These are phyloP conservation scores for Pristionchus arcanus DNA, from an alignment of 2,888 invertebrate genomes.

Conservation along the genomic window DNA sequence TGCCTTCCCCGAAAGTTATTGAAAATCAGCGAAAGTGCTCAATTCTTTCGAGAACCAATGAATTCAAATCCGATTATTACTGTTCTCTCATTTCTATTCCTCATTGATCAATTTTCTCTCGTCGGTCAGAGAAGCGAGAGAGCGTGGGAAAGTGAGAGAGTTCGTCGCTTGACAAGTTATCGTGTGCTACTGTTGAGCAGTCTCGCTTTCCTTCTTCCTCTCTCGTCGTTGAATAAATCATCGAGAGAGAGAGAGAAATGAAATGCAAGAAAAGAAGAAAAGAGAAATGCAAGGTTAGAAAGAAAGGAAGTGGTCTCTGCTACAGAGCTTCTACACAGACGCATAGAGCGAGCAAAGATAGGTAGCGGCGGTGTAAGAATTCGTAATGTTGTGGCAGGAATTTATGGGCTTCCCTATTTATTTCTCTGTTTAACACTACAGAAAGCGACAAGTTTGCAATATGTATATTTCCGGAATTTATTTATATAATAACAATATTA, in stretches of 20 bases:
- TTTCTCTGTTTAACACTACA: too few species aligned
- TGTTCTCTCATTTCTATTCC: not conserved
- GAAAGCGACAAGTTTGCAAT: not conserved
- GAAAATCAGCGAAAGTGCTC: too few species aligned
- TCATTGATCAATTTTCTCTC: not conserved
- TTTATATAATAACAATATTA: not conserved
- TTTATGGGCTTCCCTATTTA: not conserved
- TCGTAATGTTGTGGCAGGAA: not conserved
- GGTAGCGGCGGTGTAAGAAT: too few species aligned
- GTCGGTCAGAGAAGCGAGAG: too few species aligned
- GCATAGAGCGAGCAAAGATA: too few species aligned
- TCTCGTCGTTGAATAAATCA: not conserved
- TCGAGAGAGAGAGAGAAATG: not conserved
- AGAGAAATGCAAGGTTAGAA: too few species aligned
- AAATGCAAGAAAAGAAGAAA: too few species aligned
- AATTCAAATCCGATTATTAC: not conserved
- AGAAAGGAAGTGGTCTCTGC: too few species aligned
- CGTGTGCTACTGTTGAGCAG: not conserved
- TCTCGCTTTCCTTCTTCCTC: not conserved
- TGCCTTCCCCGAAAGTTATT: not conserved
- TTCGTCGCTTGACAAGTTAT: not conserved
- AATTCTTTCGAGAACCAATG: not conserved
- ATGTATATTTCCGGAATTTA: too few species aligned
- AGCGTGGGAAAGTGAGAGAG: not conserved
- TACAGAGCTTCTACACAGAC: too few species aligned